phyloP scores from a whole-genome alignment of 2,888 invertebrate genomes.

The Fabriciana adippe region DNA sequence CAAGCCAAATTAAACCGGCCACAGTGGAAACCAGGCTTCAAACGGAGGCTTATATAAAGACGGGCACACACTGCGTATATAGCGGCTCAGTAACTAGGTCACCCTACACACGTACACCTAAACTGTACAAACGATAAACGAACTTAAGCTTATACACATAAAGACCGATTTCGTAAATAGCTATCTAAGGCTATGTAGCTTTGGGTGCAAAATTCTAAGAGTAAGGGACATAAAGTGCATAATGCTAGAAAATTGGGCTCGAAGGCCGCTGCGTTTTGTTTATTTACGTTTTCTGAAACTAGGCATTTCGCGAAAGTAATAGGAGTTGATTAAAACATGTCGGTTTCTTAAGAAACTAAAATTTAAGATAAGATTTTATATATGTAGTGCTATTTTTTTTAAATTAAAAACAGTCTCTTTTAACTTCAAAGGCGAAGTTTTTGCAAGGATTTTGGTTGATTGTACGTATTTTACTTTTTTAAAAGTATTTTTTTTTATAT shows the following conservation, averaged over 20 bases:
- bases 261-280: conserved; percentile 29
- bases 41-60: conserved; percentile 31
- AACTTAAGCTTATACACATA: neutral
- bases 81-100: conserved; percentile 44
- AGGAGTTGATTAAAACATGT: conserved; percentile 14
- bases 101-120: conserved; percentile 38
- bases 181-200: conserved; percentile 6
- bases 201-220: conserved; percentile 33
- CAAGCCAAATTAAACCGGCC: conserved; percentile 27
- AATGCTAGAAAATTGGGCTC: conserved; percentile 33
- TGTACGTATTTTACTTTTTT: neutral
- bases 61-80: conserved; percentile 27
- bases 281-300: conserved; percentile 15
- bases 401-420: neutral
- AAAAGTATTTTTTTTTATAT: neutral
- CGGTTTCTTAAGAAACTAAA: conserved; percentile 1
- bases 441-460: neutral
- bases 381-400: neutral
- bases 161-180: conserved; percentile 2
- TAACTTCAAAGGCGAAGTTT: neutral
- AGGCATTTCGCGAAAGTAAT: conserved; percentile 8
- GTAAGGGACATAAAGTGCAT: conserved; percentile 34
- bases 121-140: conserved; percentile 12
- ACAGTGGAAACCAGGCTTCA: conserved; percentile 24
- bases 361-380: neutral